phyloP scores from a whole-genome alignment of 2,797 vertebrate genomes.

The Orientallactaga sibirica region DNA sequence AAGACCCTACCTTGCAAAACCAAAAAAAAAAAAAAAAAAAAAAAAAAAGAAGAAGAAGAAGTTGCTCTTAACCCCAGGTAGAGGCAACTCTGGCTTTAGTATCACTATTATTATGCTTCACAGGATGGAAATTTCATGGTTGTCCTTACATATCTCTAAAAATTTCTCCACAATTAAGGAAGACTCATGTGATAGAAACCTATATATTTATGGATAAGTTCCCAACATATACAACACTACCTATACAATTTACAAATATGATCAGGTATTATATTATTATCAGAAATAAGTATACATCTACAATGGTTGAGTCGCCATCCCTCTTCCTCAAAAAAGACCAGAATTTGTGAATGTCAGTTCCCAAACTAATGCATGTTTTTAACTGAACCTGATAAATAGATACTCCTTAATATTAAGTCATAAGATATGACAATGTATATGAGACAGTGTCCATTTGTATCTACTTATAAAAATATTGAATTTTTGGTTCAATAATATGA shows the following conservation, averaged over 20 bases:
- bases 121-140: conserved; percentile 18
- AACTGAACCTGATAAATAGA: conserved; percentile 5
- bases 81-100: conserved; percentile 40
- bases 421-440: not conserved
- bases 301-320: not conserved
- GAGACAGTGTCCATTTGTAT: not conserved
- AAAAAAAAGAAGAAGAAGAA: not conserved
- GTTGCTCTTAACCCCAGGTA: not conserved
- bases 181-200: not conserved
- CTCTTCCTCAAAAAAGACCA: not conserved
- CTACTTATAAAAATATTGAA: conserved; percentile 41
- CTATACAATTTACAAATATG: not conserved
- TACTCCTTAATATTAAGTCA: not conserved
- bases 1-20: too few species aligned
- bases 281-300: not conserved
- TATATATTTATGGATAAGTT: not conserved
- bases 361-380: not conserved
- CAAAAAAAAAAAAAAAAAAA: too few species aligned
- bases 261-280: not conserved
- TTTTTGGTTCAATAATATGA: conserved; percentile 46
- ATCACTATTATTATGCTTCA: not conserved
- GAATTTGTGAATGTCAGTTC: not conserved
- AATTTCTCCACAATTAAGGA: not conserved
- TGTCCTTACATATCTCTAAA: conserved; percentile 55
- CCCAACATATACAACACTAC: not conserved